Percentiles rank a stretch among this genome's conserved stretches.
These are phyloP conservation scores for Glareola pratincola DNA, from an alignment of 2,113 vertebrate genomes.

Conservation along the genomic window DNA sequence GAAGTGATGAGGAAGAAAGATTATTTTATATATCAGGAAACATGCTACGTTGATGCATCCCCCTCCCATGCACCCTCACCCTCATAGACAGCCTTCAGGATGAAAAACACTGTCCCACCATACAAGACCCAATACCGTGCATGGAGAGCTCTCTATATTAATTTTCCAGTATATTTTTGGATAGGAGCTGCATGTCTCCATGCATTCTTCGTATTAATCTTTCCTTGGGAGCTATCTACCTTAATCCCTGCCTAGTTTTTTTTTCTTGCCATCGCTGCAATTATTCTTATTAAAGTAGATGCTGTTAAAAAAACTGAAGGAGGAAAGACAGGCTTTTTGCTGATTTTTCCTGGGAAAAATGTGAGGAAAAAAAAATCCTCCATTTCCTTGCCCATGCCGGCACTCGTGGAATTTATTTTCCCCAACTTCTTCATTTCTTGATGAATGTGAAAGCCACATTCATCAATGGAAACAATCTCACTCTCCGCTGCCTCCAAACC, in stretches of 20 bases:
- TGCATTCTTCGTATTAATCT: background rate
- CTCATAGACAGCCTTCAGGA: accelerated
- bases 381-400: background rate
- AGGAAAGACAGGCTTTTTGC: background rate
- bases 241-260: background rate
- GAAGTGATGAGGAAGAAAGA: background rate
- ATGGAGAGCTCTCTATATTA: background rate
- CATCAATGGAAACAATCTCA: background rate
- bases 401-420: background rate
- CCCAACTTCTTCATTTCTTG: background rate
- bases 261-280: background rate
- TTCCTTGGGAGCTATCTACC: background rate
- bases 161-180: background rate
- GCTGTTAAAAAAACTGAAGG: background rate
- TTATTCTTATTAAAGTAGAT: background rate
- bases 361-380: background rate
- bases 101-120: accelerated
- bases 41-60: accelerated
- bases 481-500: background rate
- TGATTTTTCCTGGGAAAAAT: background rate
- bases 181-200: background rate
- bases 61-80: background rate
- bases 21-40: background rate
- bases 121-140: accelerated
- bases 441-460: background rate